A percentile compares a stretch with the other conserved stretches of the same genome.
Conservation (phyloP, 2,113 vertebrate genomes). For the Gulo gulo region DNA sequence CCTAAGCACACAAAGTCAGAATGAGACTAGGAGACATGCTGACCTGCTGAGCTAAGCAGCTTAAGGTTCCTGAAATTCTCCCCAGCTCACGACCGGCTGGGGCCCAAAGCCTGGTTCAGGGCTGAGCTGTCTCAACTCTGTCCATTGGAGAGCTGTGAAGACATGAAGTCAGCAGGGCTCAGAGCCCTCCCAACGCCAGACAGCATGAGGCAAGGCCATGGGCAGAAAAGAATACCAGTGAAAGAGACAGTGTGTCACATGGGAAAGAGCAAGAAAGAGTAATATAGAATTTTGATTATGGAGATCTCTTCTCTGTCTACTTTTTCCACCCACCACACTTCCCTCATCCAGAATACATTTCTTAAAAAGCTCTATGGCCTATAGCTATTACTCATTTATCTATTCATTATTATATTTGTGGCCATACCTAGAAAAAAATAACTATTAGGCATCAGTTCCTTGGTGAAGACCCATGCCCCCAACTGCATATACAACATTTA, state of each 20-base stretch:
- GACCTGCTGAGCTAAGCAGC: constrained; percentile 30
- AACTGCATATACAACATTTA: background rate
- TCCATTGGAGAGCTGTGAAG: background rate
- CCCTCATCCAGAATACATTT: background rate
- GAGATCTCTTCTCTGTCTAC: background rate
- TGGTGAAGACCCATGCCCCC: background rate
- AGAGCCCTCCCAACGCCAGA: background rate
- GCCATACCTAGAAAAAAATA: constrained; percentile 35
- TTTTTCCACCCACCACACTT: background rate
- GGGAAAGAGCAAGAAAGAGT: background rate
- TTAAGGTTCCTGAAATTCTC: constrained; percentile 32
- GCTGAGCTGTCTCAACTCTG: background rate
- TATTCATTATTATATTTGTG: background rate
- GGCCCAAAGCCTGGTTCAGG: background rate
- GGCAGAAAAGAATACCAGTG: background rate
- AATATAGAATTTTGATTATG: background rate
- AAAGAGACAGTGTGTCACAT: background rate
- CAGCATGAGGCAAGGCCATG: background rate
- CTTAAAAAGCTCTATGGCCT: background rate
- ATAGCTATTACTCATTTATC: background rate
- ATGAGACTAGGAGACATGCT: constrained; percentile 1
- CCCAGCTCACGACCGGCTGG: background rate
- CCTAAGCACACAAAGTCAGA: background rate
- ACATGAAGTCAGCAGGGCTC: background rate
- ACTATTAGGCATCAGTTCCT: background rate